Percentiles rank a stretch among this genome's conserved stretches.
These are phyloP conservation scores for Epinephelus coioides DNA, from an alignment of 2,797 vertebrate species.

Conservation along the genomic window DNA sequence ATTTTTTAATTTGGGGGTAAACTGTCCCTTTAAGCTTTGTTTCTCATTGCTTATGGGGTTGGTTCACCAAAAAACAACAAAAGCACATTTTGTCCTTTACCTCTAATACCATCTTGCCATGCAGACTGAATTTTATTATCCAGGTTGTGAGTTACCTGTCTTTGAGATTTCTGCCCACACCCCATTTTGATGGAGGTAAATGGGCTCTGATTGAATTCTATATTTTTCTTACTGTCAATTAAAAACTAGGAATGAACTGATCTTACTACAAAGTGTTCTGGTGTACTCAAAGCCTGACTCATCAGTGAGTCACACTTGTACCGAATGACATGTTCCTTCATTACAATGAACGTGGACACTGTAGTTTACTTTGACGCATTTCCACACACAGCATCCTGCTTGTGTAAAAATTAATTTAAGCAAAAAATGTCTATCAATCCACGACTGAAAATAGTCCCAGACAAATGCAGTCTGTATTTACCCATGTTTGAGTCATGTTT, in stretches of 20 bases:
- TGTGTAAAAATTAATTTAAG: not conserved
- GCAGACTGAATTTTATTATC: not conserved
- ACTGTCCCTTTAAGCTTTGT: too few species aligned
- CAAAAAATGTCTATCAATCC: not conserved
- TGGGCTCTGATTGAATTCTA: not conserved
- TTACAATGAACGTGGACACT: too few species aligned
- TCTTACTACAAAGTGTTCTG: too few species aligned
- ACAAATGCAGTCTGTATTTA: not conserved
- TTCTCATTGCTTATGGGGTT: too few species aligned
- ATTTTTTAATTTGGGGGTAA: too few species aligned
- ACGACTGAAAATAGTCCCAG: not conserved
- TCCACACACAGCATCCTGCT: not conserved
- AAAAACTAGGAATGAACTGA: too few species aligned
- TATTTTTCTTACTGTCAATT: not conserved
- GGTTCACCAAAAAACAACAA: too few species aligned
- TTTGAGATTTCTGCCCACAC: too few species aligned
- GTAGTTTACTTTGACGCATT: not conserved
- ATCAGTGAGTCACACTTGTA: too few species aligned
- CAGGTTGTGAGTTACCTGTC: not conserved
- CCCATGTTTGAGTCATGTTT: not conserved
- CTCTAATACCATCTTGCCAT: too few species aligned
- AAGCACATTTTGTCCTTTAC: not conserved
- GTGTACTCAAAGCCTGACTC: too few species aligned
- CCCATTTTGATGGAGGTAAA: not conserved
- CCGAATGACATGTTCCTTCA: too few species aligned